Evolutionary conservation across 2,113 vertebrate genomes (phyloP), one percentile per base, ranked within the genome.

Genomic region (Anolis carolinensis): DNA sequence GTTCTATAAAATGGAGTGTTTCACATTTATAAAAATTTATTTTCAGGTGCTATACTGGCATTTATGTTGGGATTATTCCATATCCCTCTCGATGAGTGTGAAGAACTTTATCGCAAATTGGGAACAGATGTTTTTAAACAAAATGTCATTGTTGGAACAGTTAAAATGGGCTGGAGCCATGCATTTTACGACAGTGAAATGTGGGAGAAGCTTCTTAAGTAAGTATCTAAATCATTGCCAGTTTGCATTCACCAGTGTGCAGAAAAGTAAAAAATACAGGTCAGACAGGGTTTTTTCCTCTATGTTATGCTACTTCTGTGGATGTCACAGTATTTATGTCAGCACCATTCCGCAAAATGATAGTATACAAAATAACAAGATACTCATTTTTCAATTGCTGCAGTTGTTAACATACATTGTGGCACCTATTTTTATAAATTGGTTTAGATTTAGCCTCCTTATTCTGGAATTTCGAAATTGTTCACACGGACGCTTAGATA

Each of bases 161-260:
- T 99, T 90, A 99, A 99, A 95, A 99, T 99, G 98, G 97, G 98
- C 88, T 99, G 98, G 98, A 99, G 93, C 93, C 98, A 99, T 1
- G 98, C 98, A 85, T 99, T 98, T 95, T 99, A 99, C 91, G 97
- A 99, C 94, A 99, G 98, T 76, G 97, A 99, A 92, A 94, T 96
- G 59, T 99, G 98, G 98, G 98, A 99, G 94, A 98, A 96, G 91
- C 96, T 99, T 93, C 97, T 99, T 87, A 98, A 97, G 98, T 99
- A 94, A 97, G 98, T 97, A 81, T 85, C 79, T 90, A 50, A 36
- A 74, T 63, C 20, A 83, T 27, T 86, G 9, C 79, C 16, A 83
- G 52, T 25, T 84, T 1, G 0, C 2, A 74, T 89, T 11, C 79
- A 86, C 32, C 5, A 89, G 20, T 50, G n/a, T 81, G 7, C 5